Base-by-base conservation (phyloP, 2,113 vertebrate species). In the Crypturellus undulatus region DNA sequence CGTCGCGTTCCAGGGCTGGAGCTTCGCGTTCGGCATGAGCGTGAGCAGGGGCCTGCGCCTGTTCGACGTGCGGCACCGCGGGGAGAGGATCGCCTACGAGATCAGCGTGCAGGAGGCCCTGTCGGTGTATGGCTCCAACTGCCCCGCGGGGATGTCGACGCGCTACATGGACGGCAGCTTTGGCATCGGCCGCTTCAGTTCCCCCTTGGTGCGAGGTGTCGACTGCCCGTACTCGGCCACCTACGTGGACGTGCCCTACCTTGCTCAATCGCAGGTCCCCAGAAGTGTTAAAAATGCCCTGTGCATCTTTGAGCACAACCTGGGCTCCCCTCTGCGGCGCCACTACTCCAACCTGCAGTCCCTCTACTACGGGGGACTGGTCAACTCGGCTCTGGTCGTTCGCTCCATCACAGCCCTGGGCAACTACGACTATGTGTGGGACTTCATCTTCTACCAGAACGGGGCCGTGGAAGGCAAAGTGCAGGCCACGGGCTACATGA, bases 361-460 rank as follows among this genome's bases (percentile, higher is more conserved):
- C 14, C 91, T 97, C 81, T 98, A 96, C 90, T 99, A 97, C 0
- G 98, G 99, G 4, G 99, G 98, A 1, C 92, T 99, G 98, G 98
- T 97, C 16, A 98, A 98, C 98, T 99, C 98, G 1, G 98, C 98
- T 0, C 95, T 99, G 77, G 97, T 99, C 8, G 12, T 99, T 70
- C 97, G 99, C 10, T 98, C 98, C 19, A 98, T 99, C 30, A 97
- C 98, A 0, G 97, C 98, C 0, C 97, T 99, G 24, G 98, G 98
- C 19, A 99, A 98, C 97, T 96, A 99, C 0, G 98, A 99, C 97
- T 99, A 99, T 11, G 93, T 99, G 78, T 99, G 99, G 98, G 99
- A 99, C 92, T 99, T 99, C 79, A 96, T 99, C 68, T 98, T 99
- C 92, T 98, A 99, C 91, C 98, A 99, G 92, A 99, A 96, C 2